These are phyloP conservation scores for Caiman crocodilus DNA, from an alignment of 2,797 vertebrate species.

Conservation along the genomic window DNA sequence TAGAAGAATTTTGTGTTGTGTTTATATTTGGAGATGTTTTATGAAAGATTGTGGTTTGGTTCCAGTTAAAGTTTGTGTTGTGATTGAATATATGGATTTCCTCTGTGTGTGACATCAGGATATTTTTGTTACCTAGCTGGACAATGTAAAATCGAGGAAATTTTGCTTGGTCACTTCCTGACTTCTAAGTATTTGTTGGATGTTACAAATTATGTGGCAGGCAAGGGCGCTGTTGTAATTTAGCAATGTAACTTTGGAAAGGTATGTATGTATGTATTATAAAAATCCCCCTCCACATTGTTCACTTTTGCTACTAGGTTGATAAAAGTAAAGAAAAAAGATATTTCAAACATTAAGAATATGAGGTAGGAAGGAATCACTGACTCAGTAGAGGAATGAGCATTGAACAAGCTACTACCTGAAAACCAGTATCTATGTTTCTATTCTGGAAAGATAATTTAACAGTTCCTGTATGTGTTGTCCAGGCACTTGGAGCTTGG, in stretches of 20 bases:
- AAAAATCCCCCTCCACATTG: neutral
- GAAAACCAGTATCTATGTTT: too few relatives aligned
- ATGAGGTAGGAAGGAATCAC: neutral
- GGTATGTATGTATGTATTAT: accelerated
- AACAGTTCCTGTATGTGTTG: too few relatives aligned
- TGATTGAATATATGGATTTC: neutral
- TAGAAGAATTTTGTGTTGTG: neutral
- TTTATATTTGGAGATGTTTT: neutral
- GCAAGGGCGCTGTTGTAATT: neutral
- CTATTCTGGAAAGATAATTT: too few relatives aligned
- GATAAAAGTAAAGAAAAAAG: neutral
- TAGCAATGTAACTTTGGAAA: neutral
- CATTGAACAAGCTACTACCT: neutral
- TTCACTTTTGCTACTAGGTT: neutral
- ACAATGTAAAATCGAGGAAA: neutral
- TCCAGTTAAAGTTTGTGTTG: neutral
- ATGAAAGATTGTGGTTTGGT: neutral
- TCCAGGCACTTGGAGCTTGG: too few relatives aligned
- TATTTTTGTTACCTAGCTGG: neutral
- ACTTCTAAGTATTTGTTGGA: neutral
- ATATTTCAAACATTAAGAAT: neutral
- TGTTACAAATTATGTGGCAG: neutral
- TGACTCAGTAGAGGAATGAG: neutral
- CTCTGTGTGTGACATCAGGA: neutral
- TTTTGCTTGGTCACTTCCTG: neutral